A percentile compares a stretch with the other conserved stretches of the same genome.
phyloP scores from a whole-genome alignment of 1,140 invertebrate genomes.

The Dendroctonus valens region DNA sequence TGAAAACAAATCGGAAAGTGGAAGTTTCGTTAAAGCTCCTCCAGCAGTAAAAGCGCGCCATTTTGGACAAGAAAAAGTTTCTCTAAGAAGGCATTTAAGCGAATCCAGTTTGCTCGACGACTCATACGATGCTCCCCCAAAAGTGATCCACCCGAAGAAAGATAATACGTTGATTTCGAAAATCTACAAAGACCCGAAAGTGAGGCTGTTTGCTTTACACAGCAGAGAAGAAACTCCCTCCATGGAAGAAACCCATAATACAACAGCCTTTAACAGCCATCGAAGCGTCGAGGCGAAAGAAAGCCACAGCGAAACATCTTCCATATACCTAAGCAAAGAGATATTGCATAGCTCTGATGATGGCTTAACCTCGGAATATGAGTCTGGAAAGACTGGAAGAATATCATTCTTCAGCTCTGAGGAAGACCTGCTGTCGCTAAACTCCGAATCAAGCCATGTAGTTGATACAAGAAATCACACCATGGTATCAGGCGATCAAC shows the following conservation, averaged over 20 bases:
- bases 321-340: constrained; percentile 3
- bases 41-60: not conserved
- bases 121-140: constrained; percentile 29
- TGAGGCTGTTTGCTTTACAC: constrained; percentile 36
- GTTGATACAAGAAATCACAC: not conserved
- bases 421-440: constrained; percentile 32
- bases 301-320: not conserved
- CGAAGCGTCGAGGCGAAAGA: constrained; percentile 6
- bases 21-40: constrained; percentile 18
- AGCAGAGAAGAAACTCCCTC: constrained; percentile 34
- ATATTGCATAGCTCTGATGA: constrained; percentile 27
- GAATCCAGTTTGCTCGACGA: constrained; percentile 20
- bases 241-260: not conserved
- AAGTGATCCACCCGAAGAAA: constrained; percentile 31
- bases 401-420: constrained; percentile 34
- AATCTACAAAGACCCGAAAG: constrained; percentile 40
- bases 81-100: constrained; percentile 13
- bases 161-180: constrained; percentile 42
- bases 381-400: constrained; percentile 28
- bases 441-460: constrained; percentile 13
- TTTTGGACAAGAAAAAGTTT: not conserved
- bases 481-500: not conserved
- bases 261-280: constrained; percentile 5
- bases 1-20: constrained; percentile 10
- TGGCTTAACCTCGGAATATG: constrained; percentile 26